Evolutionary conservation across 2,888 invertebrate species (phyloP), one percentile per base, ranked within the genome.

Genomic region (Serripes groenlandicus): DNA sequence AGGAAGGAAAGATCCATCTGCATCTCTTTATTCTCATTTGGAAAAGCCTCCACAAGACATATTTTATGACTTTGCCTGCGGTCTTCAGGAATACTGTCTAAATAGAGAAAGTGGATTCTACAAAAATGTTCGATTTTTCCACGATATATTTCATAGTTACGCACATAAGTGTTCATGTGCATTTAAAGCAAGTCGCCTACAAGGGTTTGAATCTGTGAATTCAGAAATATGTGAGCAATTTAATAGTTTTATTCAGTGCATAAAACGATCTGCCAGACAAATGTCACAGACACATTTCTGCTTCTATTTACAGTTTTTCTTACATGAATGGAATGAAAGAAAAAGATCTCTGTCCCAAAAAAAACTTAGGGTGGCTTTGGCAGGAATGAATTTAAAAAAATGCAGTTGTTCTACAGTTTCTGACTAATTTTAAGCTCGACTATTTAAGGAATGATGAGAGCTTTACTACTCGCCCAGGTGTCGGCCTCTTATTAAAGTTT

Each of bases 11-110:
- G 83, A 79, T 35, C 83, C 76, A 66, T 60, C 74, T 42, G 81
- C 78, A 23, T 82, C 75, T 49, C n/a, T n/a, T 66, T 78, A 28
- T 82, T 70, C 54, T 58, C 66, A 52, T 23, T 15, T 52, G 23
- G 52, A 52, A 23, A 52, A 52, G 52, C 52, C 52, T 15, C n/a
- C 70, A 78, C 54, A 30, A 7, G 70, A 75, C 49, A 49, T 82
- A 23, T 82, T 82, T 75, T 82, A 78, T 74, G 81, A 82, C 49
- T 82, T 74, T 75, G 81, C 74, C n/a, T 82, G 78, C 71, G 70
- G 75, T 66, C 66, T 82, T 15, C 81, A 78, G 21, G 81, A 82
- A 54, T 78, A 77, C 71, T 74, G 81, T 70, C 23, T 52, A 52
- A 52, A 52, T 52, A 52, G 52, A 52, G 52, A 52, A 23, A 52